Evolutionary conservation across 2,888 invertebrate species (phyloP).

Genomic region (Macrophya alboannulata): DNA sequence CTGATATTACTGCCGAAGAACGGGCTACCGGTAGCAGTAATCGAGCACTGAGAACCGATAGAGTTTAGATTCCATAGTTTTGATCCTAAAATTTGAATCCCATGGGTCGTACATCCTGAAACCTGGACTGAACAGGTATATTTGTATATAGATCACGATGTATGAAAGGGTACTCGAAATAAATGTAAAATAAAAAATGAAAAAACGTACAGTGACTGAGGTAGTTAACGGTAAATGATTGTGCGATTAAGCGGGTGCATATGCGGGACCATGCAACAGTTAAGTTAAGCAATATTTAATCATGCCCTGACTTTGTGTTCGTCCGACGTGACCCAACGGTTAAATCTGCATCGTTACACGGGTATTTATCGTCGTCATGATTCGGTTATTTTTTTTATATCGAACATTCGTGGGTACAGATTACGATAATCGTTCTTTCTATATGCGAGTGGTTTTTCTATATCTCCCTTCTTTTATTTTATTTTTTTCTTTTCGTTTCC

Average conservation of each 20-base stretch:
- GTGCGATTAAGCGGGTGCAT: slow-evolving; percentile 26
- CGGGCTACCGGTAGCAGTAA: slow-evolving; percentile 12
- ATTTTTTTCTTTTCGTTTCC: background rate
- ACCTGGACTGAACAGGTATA: background rate
- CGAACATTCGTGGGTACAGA: background rate
- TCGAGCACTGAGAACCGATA: background rate
- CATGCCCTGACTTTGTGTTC: slow-evolving; percentile 5
- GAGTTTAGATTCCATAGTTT: slow-evolving; percentile 20
- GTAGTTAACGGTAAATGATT: slow-evolving; percentile 19
- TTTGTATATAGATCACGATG: background rate
- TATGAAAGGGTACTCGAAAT: background rate
- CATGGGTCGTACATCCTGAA: background rate
- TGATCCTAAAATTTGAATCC: background rate
- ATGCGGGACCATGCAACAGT: slow-evolving; percentile 28
- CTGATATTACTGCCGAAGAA: slow-evolving; percentile 25
- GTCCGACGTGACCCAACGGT: slow-evolving; percentile 1
- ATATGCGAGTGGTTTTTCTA: background rate
- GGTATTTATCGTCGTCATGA: background rate
- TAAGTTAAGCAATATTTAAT: slow-evolving; percentile 31
- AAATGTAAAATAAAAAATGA: too few species aligned
- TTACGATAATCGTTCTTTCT: background rate
- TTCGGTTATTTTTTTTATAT: background rate
- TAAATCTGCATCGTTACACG: slow-evolving; percentile 13
- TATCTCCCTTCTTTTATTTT: background rate
- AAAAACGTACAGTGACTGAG: background rate